Base-by-base conservation (phyloP, 2,113 vertebrate genomes). In the Chrysochloris asiatica region DNA sequence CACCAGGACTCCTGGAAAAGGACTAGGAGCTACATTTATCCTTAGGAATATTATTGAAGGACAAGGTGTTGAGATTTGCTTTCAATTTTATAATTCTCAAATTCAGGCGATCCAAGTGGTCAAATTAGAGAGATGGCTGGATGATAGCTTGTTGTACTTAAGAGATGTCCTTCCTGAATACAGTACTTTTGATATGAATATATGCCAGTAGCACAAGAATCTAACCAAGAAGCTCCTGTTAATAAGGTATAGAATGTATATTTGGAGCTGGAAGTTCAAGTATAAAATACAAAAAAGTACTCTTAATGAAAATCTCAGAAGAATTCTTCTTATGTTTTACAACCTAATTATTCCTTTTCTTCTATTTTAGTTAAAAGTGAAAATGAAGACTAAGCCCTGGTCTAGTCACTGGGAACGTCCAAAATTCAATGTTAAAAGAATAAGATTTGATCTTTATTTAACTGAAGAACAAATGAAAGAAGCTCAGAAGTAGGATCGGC, bases 401-500 rank as follows among this genome's bases (percentile, higher is more conserved):
- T 99, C 99, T 75, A 99, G 99, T 97, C 98, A 98, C 76, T 99
- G 99, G 99, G 99, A 99, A 92, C 98, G 98, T 14, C 98, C 99
- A 2, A 97, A 98, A 67, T 99, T 97, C 96, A 98, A 98, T n/a
- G 92, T 99, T 94, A 97, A 98, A 97, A 99, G 99, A 92, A 99
- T 99, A 93, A 96, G 97, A 65, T 99, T 99, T 75, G 99, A 99
- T 59, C 95, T 98, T 10, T 96, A 72, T 75, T 97, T 99, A 92
- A 98, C 97, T 10, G 97, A 98, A 6, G 95, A 96, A 63, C 94
- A 98, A 95, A 98, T 98, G 98, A 94, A 98, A 95, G 96, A 97
- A 65, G 98, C 98, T 8, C 97, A 99, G 97, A 99, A 99, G 95
- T 98, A 98, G 98, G 98, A 86, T 5, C 69, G 97, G 94, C 99